Evolutionary conservation across 2,888 invertebrate genomes (phyloP).

Genomic region (Caenorhabditis afra): DNA sequence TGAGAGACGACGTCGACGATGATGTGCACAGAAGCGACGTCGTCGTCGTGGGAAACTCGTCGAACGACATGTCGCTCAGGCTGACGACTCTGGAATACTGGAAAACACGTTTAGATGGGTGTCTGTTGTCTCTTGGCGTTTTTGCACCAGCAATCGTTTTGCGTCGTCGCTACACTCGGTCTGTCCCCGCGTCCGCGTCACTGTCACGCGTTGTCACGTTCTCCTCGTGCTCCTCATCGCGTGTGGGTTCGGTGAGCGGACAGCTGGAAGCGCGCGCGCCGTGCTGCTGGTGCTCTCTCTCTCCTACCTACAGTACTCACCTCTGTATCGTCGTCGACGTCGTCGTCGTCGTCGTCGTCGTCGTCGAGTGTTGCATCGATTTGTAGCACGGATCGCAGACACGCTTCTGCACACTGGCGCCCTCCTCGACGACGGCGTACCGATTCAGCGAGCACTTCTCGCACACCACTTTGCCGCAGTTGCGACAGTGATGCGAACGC

Average conservation of each 20-base stretch:
- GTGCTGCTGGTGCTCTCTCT: too few relatives aligned
- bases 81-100: slow-evolving; percentile 20
- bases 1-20: slow-evolving; percentile 46
- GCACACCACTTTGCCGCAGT: slow-evolving; percentile 67
- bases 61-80: slow-evolving; percentile 40
- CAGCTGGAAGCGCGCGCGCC: too few relatives aligned
- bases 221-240: too few relatives aligned
- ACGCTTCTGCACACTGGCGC: slow-evolving; percentile 51
- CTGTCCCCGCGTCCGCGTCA: too few relatives aligned
- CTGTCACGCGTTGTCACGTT: too few relatives aligned
- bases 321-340: too few relatives aligned
- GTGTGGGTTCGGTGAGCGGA: too few relatives aligned
- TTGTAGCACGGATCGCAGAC: slow-evolving; percentile 65
- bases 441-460: slow-evolving; percentile 53
- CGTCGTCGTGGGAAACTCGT: slow-evolving; percentile 5
- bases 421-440: slow-evolving; percentile 58
- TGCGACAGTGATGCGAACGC: slow-evolving; percentile 63
- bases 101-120: not conserved
- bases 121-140: too few relatives aligned
- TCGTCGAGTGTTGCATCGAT: slow-evolving; percentile 53
- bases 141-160: too few relatives aligned
- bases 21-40: slow-evolving; percentile 36
- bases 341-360: slow-evolving; percentile 15
- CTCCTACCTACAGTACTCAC: too few relatives aligned
- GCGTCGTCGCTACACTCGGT: too few relatives aligned